Conservation (phyloP, 2,888 invertebrate species). For the Eilema griseolum region DNA sequence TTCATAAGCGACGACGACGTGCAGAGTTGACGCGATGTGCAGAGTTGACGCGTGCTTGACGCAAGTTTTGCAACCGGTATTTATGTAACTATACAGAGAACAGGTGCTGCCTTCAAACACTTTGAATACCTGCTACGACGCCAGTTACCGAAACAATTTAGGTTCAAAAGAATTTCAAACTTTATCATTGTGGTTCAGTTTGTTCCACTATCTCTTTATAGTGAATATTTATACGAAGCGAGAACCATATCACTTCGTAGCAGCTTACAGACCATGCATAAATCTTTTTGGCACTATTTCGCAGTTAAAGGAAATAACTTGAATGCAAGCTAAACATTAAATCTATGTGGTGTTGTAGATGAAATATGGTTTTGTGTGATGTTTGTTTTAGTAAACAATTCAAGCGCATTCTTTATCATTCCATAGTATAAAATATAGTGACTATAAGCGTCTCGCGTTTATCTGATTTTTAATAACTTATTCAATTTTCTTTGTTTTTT, state of each 20-base stretch:
- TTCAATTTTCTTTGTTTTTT: too few relatives aligned
- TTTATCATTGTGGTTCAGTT: constrained; percentile 41
- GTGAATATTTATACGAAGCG: constrained; percentile 35
- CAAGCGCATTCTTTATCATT: not conserved
- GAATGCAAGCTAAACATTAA: constrained; percentile 39
- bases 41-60: constrained; percentile 31
- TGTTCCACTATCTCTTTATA: constrained; percentile 29
- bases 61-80: constrained; percentile 43
- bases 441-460: too few relatives aligned
- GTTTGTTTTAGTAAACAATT: constrained; percentile 16
- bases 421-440: not conserved
- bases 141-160: constrained; percentile 48
- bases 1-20: constrained; percentile 23
- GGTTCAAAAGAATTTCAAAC: constrained; percentile 43
- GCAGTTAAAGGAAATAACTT: constrained; percentile 44
- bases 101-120: constrained; percentile 49
- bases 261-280: constrained; percentile 45
- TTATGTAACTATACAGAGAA: constrained; percentile 41
- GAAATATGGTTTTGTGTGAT: constrained; percentile 8
- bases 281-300: constrained; percentile 38
- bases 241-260: constrained; percentile 49
- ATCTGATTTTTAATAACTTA: too few relatives aligned
- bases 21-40: constrained; percentile 32
- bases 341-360: constrained; percentile 23
- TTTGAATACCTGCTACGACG: constrained; percentile 50